phyloP scores from a whole-genome alignment of 2,888 invertebrate species.

The Eupithecia centaureata region DNA sequence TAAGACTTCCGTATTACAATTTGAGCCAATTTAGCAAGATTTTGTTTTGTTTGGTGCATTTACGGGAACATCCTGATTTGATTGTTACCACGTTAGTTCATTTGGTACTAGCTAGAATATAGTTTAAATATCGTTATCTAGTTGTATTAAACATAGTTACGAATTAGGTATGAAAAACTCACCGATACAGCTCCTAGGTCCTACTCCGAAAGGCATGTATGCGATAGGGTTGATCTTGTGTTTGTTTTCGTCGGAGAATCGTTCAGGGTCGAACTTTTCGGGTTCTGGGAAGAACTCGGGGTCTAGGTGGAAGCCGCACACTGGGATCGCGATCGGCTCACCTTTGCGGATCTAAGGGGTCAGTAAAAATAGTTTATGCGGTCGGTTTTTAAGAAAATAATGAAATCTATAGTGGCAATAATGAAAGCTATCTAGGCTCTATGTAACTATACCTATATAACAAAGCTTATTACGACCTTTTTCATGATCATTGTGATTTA shows the following conservation, averaged over 20 bases:
- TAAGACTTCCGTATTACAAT: background rate
- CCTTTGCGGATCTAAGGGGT: constrained; percentile 61
- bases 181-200: constrained; percentile 69
- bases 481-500: no score
- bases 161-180: constrained; percentile 26
- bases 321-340: constrained; percentile 62
- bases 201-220: constrained; percentile 63
- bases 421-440: background rate
- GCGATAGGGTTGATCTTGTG: constrained; percentile 55
- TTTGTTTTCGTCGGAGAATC: constrained; percentile 61
- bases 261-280: constrained; percentile 62
- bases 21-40: background rate
- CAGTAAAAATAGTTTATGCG: background rate
- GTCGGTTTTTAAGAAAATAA: background rate
- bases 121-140: background rate
- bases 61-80: background rate
- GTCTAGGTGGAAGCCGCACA: constrained; percentile 59
- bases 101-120: background rate
- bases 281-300: constrained; percentile 60
- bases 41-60: background rate
- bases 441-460: background rate
- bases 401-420: background rate
- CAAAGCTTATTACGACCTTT: background rate
- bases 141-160: background rate
- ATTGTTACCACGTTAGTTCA: background rate